Conservation (phyloP, 2,797 vertebrate species). For the Trachops cirrhosus region DNA sequence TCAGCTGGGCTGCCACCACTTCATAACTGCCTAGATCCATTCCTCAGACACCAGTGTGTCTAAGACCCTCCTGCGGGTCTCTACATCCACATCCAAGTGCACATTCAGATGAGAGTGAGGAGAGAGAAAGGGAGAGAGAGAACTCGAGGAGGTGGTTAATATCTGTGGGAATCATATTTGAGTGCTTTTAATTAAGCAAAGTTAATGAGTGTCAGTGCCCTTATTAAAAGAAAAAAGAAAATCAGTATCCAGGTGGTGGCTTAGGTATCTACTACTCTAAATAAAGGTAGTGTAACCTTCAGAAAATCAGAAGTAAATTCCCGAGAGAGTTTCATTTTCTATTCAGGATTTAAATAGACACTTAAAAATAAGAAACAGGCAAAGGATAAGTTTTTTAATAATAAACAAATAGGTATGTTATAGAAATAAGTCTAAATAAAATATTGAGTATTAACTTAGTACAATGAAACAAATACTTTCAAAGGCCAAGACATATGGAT, state of each 20-base stretch:
- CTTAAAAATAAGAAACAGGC: background rate
- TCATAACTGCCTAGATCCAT: background rate
- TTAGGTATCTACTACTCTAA: conserved; percentile 26
- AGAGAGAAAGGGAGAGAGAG: background rate
- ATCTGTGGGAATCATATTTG: background rate
- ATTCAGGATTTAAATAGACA: conserved; percentile 30
- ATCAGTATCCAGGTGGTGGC: background rate
- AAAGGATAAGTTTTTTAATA: background rate
- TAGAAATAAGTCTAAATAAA: background rate
- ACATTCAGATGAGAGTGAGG: background rate
- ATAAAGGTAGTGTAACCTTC: conserved; percentile 15
- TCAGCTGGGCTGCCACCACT: background rate
- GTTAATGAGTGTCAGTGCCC: background rate
- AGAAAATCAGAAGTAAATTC: conserved; percentile 23
- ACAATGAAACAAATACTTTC: background rate
- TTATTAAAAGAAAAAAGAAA: background rate
- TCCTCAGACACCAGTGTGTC: background rate
- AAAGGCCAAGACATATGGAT: background rate
- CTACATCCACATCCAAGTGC: background rate
- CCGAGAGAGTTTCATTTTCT: conserved; percentile 47
- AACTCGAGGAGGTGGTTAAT: background rate
- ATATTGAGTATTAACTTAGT: background rate
- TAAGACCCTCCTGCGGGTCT: background rate
- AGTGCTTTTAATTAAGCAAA: conserved; percentile 50
- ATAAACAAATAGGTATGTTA: background rate